Evolutionary conservation across 2,888 invertebrate species (phyloP).

Genomic region (Platerodrilus igneus): DNA sequence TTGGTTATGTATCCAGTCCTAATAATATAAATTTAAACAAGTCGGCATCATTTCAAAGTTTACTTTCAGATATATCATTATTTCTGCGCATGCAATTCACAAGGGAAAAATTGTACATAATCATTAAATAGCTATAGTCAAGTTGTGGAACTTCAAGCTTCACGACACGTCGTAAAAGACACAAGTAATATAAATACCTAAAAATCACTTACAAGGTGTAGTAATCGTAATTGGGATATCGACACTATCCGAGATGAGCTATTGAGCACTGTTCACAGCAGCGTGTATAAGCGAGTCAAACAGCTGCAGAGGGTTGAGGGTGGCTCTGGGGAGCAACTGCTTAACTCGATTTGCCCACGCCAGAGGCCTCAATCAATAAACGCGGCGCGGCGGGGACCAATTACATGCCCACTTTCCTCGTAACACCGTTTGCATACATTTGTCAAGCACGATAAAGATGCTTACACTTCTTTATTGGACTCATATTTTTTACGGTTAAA

Average conservation of each 20-base stretch:
- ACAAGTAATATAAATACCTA: conserved; percentile 18
- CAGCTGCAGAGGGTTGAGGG: conserved; percentile 25
- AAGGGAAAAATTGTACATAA: no score
- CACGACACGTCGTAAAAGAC: no score
- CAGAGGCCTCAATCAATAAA: conserved; percentile 50
- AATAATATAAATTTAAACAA: no score
- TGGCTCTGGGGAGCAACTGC: conserved; percentile 43
- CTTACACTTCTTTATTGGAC: conserved; percentile 16
- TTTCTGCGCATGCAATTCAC: no score
- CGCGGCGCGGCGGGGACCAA: conserved; percentile 50
- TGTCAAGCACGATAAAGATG: conserved; percentile 26
- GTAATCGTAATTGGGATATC: conserved; percentile 25
- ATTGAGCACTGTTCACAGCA: conserved; percentile 25
- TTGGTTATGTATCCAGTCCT: no score
- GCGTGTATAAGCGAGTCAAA: conserved; percentile 26
- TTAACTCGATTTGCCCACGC: conserved; percentile 48
- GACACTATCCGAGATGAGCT: conserved; percentile 25
- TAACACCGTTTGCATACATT: conserved; percentile 53
- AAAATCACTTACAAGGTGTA: conserved; percentile 22
- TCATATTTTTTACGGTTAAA: no score
- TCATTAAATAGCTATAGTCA: no score
- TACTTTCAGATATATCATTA: no score
- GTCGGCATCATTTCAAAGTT: no score
- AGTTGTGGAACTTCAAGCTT: no score
- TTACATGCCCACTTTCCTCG: conserved; percentile 53